Conservation (phyloP, 2,113 vertebrate genomes). For the Rhinolophus sinicus region DNA sequence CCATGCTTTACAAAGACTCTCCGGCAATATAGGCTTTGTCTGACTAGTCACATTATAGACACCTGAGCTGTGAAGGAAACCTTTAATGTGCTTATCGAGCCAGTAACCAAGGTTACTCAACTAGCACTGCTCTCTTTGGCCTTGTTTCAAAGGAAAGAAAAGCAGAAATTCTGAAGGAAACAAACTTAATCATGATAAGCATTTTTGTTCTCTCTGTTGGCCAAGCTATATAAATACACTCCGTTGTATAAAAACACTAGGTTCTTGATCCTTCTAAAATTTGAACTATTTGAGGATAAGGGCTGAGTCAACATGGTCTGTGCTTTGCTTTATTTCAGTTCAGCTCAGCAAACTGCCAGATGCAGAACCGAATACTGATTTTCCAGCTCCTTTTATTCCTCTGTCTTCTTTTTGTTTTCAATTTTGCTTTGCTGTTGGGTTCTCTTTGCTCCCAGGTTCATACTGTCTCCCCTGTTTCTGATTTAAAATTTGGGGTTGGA, state of each 20-base stretch:
- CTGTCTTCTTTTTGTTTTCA: neutral
- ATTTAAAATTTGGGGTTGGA: neutral
- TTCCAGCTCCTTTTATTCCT: neutral
- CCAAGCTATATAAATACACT: conserved; percentile 40
- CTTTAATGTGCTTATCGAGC: neutral
- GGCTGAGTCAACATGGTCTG: neutral
- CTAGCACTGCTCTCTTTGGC: neutral
- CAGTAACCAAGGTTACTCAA: neutral
- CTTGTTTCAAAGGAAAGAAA: neutral
- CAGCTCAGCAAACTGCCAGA: conserved; percentile 19
- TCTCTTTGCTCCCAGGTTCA: neutral
- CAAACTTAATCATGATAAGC: neutral
- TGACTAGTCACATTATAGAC: neutral
- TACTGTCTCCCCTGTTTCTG: neutral
- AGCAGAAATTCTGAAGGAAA: conserved; percentile 29
- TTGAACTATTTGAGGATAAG: conserved; percentile 38
- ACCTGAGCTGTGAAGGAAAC: neutral
- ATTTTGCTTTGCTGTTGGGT: neutral
- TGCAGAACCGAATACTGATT: neutral
- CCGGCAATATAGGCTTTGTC: neutral
- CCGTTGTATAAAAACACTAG: conserved; percentile 36
- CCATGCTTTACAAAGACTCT: accelerated
- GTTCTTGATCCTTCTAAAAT: conserved; percentile 49
- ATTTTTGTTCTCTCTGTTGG: neutral
- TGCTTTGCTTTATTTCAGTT: conserved; percentile 1